Base-by-base conservation (phyloP, 2,113 vertebrate genomes). In the Falcunculus frontatus region DNA sequence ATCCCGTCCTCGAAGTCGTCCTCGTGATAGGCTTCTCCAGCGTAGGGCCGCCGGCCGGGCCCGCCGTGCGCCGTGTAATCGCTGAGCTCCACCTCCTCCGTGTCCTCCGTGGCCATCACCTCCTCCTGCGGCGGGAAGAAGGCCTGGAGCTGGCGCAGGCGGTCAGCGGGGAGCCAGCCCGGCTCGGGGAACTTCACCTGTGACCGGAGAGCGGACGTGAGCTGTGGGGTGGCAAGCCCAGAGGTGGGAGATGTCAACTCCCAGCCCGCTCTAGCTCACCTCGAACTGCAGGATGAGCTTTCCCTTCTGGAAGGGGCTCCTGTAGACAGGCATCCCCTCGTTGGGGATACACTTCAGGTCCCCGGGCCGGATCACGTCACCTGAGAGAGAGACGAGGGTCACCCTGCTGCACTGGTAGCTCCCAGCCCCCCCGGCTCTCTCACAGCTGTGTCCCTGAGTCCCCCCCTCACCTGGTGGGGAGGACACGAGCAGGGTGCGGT, bases 141-240 rank as follows among this genome's bases (percentile, higher is more conserved):
- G 33, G 75, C 26, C 49, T 97, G 96, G 33, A 98, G 96, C 84
- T 97, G 96, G 4, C 86, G 92, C 13, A 98, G 92, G 46, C 91
- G 94, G 3, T 97, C 97, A 0, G 80, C 2, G 7, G 97, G 96
- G 2, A 98, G 77, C 97, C 97, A 98, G 46, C 97, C 97, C 0
- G 97, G 91, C 56, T 97, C 95, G 0, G 97, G 97, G 73, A 98
- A 98, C 78, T 94, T 97, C 67, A 98, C 97, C 97, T 98, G 93
- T 0, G 22, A 7, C 2, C 7, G 6, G 1, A 72, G 3, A 12
- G 57, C 2, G 9, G 2, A 6, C 0, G 10, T 68, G 52, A 55
- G 17, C 3, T 0, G 1, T 0, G 3, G 14, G 20, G 9, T 1
- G 41, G 29, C 5, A 19, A 56, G 26, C 12, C 2, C 41, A 5